A percentile compares a stretch with the other conserved stretches of the same genome.
Evolutionary conservation across 2,113 vertebrate genomes (phyloP).

Genomic region (Blennius ocellaris): DNA sequence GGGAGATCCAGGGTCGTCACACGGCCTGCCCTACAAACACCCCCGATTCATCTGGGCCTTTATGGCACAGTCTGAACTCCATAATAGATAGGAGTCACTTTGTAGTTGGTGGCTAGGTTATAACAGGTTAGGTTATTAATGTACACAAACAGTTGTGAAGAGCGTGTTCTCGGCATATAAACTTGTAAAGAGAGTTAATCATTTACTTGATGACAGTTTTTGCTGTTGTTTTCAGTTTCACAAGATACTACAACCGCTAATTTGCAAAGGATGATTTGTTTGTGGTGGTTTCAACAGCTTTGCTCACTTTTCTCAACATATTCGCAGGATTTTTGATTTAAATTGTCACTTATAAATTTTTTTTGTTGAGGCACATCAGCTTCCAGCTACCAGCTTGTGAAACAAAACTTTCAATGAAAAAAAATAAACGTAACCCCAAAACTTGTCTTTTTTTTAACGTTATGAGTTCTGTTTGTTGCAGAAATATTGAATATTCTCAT

Average conservation of each 20-base stretch:
- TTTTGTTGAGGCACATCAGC: neutral
- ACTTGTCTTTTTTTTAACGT: too few relatives aligned
- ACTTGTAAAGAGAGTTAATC: constrained; percentile 9
- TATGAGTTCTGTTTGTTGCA: too few relatives aligned
- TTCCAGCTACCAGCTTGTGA: neutral
- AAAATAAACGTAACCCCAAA: too few relatives aligned
- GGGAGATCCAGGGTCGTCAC: constrained; percentile 46
- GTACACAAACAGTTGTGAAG: constrained; percentile 24
- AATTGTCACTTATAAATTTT: neutral
- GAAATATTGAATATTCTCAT: too few relatives aligned
- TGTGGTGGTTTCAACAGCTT: constrained; percentile 8
- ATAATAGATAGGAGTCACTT: neutral
- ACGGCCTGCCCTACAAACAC: constrained; percentile 25
- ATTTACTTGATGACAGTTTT: constrained; percentile 19
- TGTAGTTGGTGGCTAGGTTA: constrained; percentile 38
- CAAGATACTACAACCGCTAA: neutral
- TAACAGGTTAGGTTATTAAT: too few relatives aligned
- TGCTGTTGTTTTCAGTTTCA: constrained; percentile 7
- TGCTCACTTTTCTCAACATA: neutral
- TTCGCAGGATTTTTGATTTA: neutral
- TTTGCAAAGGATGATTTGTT: neutral
- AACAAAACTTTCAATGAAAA: too few relatives aligned
- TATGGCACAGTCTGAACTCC: constrained; percentile 32
- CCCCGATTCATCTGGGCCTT: constrained; percentile 35
- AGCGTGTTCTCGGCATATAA: constrained; percentile 10